phyloP scores from a whole-genome alignment of 2,113 vertebrate species.

The Chloropsis cyanopogon region DNA sequence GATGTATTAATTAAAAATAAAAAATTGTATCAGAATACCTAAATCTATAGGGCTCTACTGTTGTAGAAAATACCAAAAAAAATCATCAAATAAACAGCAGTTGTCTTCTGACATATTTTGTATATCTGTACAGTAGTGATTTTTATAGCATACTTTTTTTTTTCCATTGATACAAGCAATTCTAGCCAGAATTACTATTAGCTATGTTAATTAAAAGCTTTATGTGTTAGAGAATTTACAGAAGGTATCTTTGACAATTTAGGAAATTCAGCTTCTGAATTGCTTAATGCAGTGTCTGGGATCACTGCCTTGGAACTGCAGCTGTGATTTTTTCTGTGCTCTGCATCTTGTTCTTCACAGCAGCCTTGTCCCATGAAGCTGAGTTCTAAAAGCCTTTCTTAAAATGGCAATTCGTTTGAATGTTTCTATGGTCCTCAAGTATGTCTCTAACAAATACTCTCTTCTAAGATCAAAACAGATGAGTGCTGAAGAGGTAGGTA shows the following conservation, averaged over 20 bases:
- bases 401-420: slow-evolving; percentile 15
- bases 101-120: not conserved
- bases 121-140: not conserved
- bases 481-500: slow-evolving; percentile 63
- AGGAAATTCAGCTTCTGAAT: not conserved
- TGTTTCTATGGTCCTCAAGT: slow-evolving; percentile 1
- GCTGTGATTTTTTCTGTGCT: slow-evolving; percentile 32
- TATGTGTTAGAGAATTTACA: not conserved
- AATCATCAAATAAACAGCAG: not conserved
- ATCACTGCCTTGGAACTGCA: not conserved
- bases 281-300: not conserved
- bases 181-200: not conserved
- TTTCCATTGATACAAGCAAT: not conserved
- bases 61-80: not conserved
- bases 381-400: slow-evolving; percentile 10
- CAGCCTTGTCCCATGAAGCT: slow-evolving; percentile 1
- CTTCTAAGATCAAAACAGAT: slow-evolving; percentile 29
- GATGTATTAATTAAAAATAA: not conserved
- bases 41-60: not conserved
- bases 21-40: not conserved
- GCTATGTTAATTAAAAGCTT: slow-evolving; percentile 8
- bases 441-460: slow-evolving; percentile 2
- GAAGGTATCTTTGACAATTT: not conserved
- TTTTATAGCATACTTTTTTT: not conserved
- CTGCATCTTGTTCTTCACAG: not conserved